Evolutionary conservation across 2,113 vertebrate genomes (phyloP), one percentile per base, ranked within the genome.

Genomic region (Melanostigma gelatinosum): DNA sequence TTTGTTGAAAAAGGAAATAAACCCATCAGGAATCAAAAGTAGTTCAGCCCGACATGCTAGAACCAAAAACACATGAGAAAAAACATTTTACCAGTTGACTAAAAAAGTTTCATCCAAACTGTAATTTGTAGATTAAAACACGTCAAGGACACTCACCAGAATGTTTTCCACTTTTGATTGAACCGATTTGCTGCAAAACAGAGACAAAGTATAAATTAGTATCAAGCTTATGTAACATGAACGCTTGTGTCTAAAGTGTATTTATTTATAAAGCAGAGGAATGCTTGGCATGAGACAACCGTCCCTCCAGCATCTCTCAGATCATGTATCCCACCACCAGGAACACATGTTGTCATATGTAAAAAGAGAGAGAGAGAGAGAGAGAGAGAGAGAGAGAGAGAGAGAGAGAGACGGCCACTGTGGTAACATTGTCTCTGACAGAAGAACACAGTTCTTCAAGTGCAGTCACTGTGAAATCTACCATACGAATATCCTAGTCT

Each of bases 131-230:
- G 7, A 12, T 70, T 10, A 69, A 63, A 76, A 64, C 6, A 44
- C 3, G 0, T 44, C 8, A 79, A 48, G 4, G 62, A 78, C 90
- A 98, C 98, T 99, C 93, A 99, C 98, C 97, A 99, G 96, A 94
- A 99, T 99, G 96, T 94, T 97, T 95, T 99, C 98, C 96, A 99
- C 97, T 94, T 98, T 99, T 91, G 97, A 98, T 94, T 99, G 98
- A 95, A 99, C 97, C 91, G 97, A 97, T 99, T 99, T 99, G 95
- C 98, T 99, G 95, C 68, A 95, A 95, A 91, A 88, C 85, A 92
- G 88, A 90, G 85, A 91, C 77, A 94, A 54, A 94, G 84, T 77
- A 87, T 83, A 83, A 91, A 90, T 94, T 82, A 95, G 85, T 81
- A 89, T 80, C 85, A 89, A 57, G 84, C 83, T 61, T 54, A 69